Base-by-base conservation (phyloP, 2,888 invertebrate species). In the Isoperla grammatica region DNA sequence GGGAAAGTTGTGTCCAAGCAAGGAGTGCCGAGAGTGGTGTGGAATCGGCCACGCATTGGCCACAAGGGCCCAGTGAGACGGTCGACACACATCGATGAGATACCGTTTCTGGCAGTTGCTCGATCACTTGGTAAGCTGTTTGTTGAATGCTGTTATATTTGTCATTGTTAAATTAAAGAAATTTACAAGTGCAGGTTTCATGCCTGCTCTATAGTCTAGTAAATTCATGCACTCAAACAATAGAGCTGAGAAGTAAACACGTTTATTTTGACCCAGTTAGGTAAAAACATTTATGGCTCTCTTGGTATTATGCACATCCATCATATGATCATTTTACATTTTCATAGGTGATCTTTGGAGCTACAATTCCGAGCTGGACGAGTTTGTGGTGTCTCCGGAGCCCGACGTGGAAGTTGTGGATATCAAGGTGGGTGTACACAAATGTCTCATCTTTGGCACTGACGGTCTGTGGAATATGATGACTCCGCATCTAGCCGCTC, bases 401-500 rank as follows among this genome's bases (percentile, higher is more conserved):
- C 98, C 98, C 0, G 98, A 99, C 78, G 92, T 96, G 11, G 84
- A 85, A 61, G 94, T 95, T 1, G 78, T 91, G 62, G 82, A 85
- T 64, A 88, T 95, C 67, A 88, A 94, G 74, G 83, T 91, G 12
- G 80, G 83, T 55, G 83, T 78, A 22, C 78, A 78, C 64, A 75
- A 90, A 67, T 98, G 96, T 78, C 79, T 98, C 43, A 89, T 98
- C 66, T 88, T 98, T 69, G 97, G 95, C 57, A 95, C 96, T 0
- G 98, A 99, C 75, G 98, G 98, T 0, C 77, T 98, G 37, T 98
- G 95, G 90, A 98, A 99, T 75, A 95, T 98, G 84, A 77, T 98
- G 64, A 85, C 86, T 1, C 83, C 95, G 0, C 84, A 87, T 67
- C 85, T 86, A 65, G 90, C 95, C 0, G 92, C 95, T 5, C 83